Base-by-base conservation (phyloP, 2,113 vertebrate genomes). In the Hyperopisus bebe region DNA sequence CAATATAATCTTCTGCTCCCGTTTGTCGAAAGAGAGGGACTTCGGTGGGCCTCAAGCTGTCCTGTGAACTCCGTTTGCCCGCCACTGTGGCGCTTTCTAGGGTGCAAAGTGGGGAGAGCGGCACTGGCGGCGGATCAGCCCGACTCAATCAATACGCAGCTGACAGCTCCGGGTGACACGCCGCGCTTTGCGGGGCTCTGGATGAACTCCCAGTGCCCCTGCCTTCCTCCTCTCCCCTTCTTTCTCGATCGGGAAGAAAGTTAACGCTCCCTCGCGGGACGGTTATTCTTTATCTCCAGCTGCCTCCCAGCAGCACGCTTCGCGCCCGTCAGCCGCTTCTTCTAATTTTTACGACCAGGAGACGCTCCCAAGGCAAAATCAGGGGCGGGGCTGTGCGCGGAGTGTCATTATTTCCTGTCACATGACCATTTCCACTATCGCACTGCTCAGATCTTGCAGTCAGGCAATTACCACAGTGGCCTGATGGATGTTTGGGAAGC, bases 401-500 rank as follows among this genome's bases (percentile, higher is more conserved):
- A 1, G 42, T 2, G 24, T n/a, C 44, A 47, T 48, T 27, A 44
- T 86, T 86, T 50, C 46, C 83, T 6, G 19, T 50, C n/a, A 50
- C 47, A 42, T 86, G 44, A 27, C 83, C n/a, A 21, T 84, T 70
- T 27, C 62, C 62, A 4, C 62, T 70, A 47, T 44, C 19, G 3
- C 42, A 44, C 46, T 11, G 62, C 62, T 21, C 39, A 15, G 46
- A n/a, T 44, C 80, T 24, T 19, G 80, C 82, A 85, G 39, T 85
- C 82, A 46, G 39, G 19, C 46, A 48, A 85, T 85, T 44, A 47
- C 83, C 44, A 15, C 83, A 50, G 83, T 13, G 47, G 47, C 44
- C 83, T 86, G 83, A 86, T 46, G 44, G 83, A 46, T 50, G 83
- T n/a, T 13, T 86, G 44, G 83, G n/a, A 50, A 86, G 19, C 83